Evolutionary conservation across 1,140 invertebrate genomes (phyloP).

Genomic region (Panonychus citri): DNA sequence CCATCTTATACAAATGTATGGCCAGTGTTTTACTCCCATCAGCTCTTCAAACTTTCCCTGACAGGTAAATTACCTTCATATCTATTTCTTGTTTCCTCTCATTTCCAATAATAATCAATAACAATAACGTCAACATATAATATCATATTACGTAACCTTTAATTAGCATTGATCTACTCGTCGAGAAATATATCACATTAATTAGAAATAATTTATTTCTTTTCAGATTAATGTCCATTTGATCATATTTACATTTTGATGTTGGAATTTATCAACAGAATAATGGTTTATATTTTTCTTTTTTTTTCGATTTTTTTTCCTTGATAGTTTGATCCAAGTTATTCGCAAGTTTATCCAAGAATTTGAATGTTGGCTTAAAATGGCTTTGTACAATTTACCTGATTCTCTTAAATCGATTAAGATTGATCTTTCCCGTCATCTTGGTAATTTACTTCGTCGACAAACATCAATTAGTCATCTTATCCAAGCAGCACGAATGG

Average conservation of each 20-base stretch:
- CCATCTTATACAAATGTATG: slow-evolving; percentile 30
- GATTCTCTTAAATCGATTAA: slow-evolving; percentile 29
- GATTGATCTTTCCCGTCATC: slow-evolving; percentile 26
- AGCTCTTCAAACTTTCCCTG: slow-evolving; percentile 23
- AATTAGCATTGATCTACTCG: no score
- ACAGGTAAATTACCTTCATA: slow-evolving; percentile 13
- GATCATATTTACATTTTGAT: no score
- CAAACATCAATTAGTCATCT: slow-evolving; percentile 36
- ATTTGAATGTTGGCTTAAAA: slow-evolving; percentile 28
- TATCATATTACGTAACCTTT: no score
- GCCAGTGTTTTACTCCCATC: slow-evolving; percentile 28
- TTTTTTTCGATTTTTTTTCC: not conserved
- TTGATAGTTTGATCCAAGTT: slow-evolving; percentile 22
- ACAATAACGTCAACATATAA: no score
- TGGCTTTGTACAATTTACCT: slow-evolving; percentile 28
- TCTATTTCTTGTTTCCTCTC: not conserved
- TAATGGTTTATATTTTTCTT: no score
- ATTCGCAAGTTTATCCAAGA: slow-evolving; percentile 33
- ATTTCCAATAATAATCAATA: not conserved
- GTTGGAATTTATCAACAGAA: no score
- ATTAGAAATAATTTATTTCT: no score
- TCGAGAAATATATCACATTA: no score
- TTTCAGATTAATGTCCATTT: no score
- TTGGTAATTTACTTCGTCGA: slow-evolving; percentile 31
- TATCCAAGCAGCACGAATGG: slow-evolving; percentile 32